Base-by-base conservation (phyloP, 2,797 vertebrate genomes). In the Sebastes nivosus region DNA sequence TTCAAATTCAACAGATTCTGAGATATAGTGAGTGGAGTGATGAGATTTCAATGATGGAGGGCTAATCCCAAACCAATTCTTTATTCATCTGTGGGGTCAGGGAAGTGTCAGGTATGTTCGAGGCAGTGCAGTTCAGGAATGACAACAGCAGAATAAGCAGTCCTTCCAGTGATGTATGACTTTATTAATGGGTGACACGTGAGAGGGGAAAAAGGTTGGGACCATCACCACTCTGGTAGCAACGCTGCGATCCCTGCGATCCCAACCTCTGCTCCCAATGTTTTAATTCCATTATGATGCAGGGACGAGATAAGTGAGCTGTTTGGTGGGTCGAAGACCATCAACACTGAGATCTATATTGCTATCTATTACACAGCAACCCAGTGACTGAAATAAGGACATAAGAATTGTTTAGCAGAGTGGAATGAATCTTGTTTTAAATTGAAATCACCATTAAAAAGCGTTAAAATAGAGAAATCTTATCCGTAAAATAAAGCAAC, bases 241-340 rank as follows among this genome's bases (percentile, higher is more conserved):
- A 79, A 75, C 16, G 11, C 52, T 34, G 38, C 14, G 38, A 42
- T 42, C 54, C 55, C 27, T 22, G 46, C 2, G 0, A 27, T 54
- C 32, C 9, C 25, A 83, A 66, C 68, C 27, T 70, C 57, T 65
- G 36, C 54, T 85, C 24, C 25, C n/a, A 72, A 27, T 82, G 70
- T 71, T 86, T 88, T 88, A 68, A 91, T 84, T 80, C 73, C 82
- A 85, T 88, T 84, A 86, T 81, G 86, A 92, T 86, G 71, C 59
- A 70, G 36, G 69, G 68, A 67, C 4, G 8, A 85, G 88, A 90
- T 92, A 88, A 86, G 73, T 58, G 20, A 73, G 34, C 66, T 77
- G 77, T 65, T 84, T 80, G 77, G 67, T 13, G 34, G 59, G 72
- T 81, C 76, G 71, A 72, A 82, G 57, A 88, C 68, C 67, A 85